phyloP scores from a whole-genome alignment of 1,140 invertebrate species.

The Anastrepha ludens region DNA sequence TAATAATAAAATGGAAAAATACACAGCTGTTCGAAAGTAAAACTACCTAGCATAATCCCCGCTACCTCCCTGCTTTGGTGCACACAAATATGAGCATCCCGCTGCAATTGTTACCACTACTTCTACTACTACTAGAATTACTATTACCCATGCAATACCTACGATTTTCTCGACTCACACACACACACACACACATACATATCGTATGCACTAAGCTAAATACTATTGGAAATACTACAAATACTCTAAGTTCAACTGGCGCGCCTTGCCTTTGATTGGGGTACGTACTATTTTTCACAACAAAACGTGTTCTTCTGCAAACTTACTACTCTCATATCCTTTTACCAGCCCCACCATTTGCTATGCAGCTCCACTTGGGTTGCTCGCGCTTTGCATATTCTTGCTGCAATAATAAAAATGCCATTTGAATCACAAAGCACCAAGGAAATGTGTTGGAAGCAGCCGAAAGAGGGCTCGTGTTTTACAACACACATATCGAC shows the following conservation, averaged over 20 bases:
- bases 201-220: background rate
- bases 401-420: slow-evolving; percentile 16
- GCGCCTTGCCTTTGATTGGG: background rate
- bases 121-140: too few relatives aligned
- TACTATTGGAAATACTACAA: background rate
- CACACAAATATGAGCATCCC: too few relatives aligned
- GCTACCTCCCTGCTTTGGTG: too few relatives aligned
- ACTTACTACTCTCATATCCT: background rate
- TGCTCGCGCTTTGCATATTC: background rate
- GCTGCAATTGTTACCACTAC: too few relatives aligned
- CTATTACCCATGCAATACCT: too few relatives aligned
- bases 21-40: too few relatives aligned
- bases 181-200: background rate
- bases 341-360: background rate
- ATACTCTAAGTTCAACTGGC: background rate
- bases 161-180: background rate
- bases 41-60: too few relatives aligned
- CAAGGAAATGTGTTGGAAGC: background rate
- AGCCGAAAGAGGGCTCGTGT: background rate
- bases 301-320: background rate
- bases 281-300: background rate
- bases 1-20: too few relatives aligned
- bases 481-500: background rate
- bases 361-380: background rate
- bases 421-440: background rate